Evolutionary conservation across 2,113 vertebrate genomes (phyloP), one percentile per base, ranked within the genome.

Genomic region (Corythaixoides concolor): DNA sequence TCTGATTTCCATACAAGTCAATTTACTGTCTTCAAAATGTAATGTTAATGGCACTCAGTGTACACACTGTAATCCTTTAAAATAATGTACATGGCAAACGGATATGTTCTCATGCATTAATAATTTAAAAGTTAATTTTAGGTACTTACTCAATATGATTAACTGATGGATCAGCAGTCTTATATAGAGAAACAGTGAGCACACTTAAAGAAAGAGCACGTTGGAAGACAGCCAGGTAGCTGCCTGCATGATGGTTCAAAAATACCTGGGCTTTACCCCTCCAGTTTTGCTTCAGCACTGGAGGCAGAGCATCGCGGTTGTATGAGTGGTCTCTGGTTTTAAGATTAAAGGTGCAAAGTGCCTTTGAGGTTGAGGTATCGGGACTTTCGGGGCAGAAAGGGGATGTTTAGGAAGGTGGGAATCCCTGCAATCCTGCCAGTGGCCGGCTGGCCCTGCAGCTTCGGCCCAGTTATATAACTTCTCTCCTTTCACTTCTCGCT

Each of bases 111-210:
- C 94, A 94, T 86, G 75, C 93, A 96, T 97, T 93, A 96, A 97
- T 97, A 95, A 96, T 97, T 95, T 94, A 96, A 88, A 97, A 90
- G 94, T 96, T 97, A 96, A 96, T 97, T 97, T 97, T 97, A 97
- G 90, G 50, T 90, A 82, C 92, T 93, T 94, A 90, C 85, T 90
- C 88, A 74, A 89, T 86, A 95, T 81, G 83, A 95, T 96, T 94
- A 97, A 96, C 88, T 95, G 96, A 96, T 97, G 88, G 88, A 95
- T 97, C 93, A 95, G 96, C 90, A 94, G 82, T 89, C 88, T 96
- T 52, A 85, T 33, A 74, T 8, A 90, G 86, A 90, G 88, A 87
- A 90, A 83, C 52, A 90, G 83, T 20, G 73, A 88, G 23, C 69
- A 90, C 33, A 52, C 76, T 82, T 76, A 91, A 87, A 95, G 92